Base-by-base conservation (phyloP, 2,797 vertebrate genomes). In the Chelon auratus region DNA sequence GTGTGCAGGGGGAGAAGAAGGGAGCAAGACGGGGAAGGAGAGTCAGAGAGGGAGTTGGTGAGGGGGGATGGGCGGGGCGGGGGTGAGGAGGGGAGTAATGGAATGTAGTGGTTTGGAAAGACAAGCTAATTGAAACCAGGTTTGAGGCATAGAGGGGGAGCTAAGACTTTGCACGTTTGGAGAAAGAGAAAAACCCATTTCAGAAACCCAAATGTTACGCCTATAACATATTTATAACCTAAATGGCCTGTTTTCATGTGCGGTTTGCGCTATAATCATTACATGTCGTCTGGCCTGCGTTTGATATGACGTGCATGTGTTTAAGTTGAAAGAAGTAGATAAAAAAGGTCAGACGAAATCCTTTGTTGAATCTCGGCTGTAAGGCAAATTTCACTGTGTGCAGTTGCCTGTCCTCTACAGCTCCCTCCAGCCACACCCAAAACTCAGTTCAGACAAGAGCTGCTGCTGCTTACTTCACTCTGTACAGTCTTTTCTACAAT, bases 101-200 rank as follows among this genome's bases (percentile, higher is more conserved):
- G 88, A 94, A 96, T 95, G 94, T 92, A 91, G 90, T 94, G 94
- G 96, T 96, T 97, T 95, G 94, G 95, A 95, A 95, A 95, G 91
- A 94, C 93, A 93, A 93, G 83, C 94, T 95, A 95, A 95, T 95
- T 95, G 94, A 94, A 95, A 94, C 93, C 95, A 95, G 94, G 93
- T 94, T 93, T 92, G 84, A 91, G 91, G 90, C 84, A 71, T 74
- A 89, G 74, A 84, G 70, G 80, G 87, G 30, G 67, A 85, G 74
- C 58, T 61, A 78, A 90, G 86, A 76, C 75, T 89, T 92, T 68
- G 77, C 84, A 84, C 83, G 78, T 86, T 90, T 63, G 24, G 71
- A 72, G 84, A 85, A 80, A 78, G 33, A 80, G 78, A 85, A 63
- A 73, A 60, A 83, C 13, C 1, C 33, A 68, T 75, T 88, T 86